Evolutionary conservation across 2,888 invertebrate genomes (phyloP), one percentile per base, ranked within the genome.

Genomic region (Agrochola lychnidis): DNA sequence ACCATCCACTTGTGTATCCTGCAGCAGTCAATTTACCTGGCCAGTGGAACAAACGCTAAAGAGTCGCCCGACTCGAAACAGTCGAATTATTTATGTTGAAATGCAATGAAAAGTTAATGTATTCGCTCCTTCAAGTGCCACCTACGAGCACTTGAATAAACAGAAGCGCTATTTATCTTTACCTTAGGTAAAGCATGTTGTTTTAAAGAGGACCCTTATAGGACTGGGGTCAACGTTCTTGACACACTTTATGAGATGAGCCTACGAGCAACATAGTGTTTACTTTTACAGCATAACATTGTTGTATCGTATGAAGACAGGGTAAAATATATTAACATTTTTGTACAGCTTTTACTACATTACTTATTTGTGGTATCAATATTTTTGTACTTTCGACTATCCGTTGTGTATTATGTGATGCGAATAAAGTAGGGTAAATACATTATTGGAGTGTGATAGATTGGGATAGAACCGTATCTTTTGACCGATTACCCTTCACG

Each of bases 121-220:
- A 90, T 91, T 92, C 89, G 86, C 90, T 87, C 89, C 90, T 91
- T 88, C 86, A 89, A 93, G 92, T 93, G 88, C 92, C 90, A 93
- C 93, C 92, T 93, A 92, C 93, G 89, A 90, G 90, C 94, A 94
- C 93, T 95, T 95, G 94, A 87, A 90, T 90, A 93, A 94, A 94
- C 91, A 94, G 90, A 91, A 90, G 89, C 90, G 83, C 83, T 95
- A 92, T 96, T 95, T 95, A 91, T 92, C 93, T 95, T 94, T 92
- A 91, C 91, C 91, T 93, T 90, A 90, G 88, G 90, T 87, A 87
- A 90, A 89, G 89, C 90, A 90, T 93, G 94, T 95, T 94, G 93
- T 94, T 93, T 93, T 94, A 94, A 92, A 92, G 92, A 91, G 89
- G 79, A 85, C 90, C 92, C 90, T 90, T 90, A 89, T 88, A 86